phyloP scores from a whole-genome alignment of 2,113 vertebrate species.

The Chunga burmeisteri region DNA sequence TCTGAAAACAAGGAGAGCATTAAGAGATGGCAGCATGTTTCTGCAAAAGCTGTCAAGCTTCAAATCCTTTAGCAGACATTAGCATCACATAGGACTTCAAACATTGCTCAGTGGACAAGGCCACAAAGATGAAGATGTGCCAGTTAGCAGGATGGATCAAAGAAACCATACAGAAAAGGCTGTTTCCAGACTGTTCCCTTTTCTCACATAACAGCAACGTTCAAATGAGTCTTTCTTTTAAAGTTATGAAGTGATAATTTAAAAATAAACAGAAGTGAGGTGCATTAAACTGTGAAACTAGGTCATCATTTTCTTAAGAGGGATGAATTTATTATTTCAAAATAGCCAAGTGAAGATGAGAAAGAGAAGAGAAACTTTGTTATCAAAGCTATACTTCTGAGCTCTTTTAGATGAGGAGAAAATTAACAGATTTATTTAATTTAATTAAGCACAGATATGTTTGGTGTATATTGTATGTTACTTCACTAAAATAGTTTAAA shows the following conservation, averaged over 20 bases:
- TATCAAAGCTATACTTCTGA: background rate
- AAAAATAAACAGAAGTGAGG: constrained; percentile 33
- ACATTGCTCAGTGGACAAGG: background rate
- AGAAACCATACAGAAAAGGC: background rate
- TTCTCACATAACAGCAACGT: background rate
- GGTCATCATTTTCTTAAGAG: constrained; percentile 12
- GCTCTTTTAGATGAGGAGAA: background rate
- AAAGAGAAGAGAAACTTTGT: background rate
- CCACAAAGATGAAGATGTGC: background rate
- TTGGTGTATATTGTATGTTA: background rate
- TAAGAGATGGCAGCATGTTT: background rate
- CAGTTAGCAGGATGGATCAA: constrained; percentile 7
- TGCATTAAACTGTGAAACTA: constrained; percentile 8
- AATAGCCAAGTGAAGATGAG: background rate
- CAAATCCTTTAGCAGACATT: background rate
- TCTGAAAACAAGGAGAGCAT: background rate
- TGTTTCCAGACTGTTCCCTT: background rate
- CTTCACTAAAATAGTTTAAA: background rate
- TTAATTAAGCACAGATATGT: background rate
- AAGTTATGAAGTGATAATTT: constrained; percentile 35
- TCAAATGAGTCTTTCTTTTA: constrained; percentile 32
- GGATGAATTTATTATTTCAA: constrained; percentile 30
- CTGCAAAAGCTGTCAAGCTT: background rate
- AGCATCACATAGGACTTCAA: background rate
- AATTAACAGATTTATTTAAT: background rate